phyloP scores from a whole-genome alignment of 2,113 vertebrate genomes.

The Delphinus delphis region DNA sequence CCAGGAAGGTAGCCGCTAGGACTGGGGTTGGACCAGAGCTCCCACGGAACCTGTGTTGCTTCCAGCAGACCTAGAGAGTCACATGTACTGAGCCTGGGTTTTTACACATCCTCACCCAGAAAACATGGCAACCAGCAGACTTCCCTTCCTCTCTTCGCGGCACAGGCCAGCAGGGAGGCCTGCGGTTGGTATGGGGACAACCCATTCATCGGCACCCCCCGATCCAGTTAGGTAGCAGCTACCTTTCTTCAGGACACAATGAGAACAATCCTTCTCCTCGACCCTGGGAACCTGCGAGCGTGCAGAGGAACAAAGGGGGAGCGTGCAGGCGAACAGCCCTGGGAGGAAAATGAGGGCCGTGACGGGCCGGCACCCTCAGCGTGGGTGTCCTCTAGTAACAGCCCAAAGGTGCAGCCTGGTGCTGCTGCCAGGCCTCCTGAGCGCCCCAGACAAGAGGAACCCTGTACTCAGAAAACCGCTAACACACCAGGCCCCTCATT shows the following conservation, averaged over 20 bases:
- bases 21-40: background rate
- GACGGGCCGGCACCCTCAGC: background rate
- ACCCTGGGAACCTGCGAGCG: background rate
- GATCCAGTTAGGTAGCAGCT: constrained; percentile 2
- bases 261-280: background rate
- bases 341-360: constrained; percentile 48
- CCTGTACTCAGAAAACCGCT: background rate
- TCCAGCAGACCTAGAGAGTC: background rate
- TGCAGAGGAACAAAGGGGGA: constrained; percentile 6
- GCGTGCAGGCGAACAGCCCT: background rate
- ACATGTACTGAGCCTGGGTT: background rate
- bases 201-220: background rate
- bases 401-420: background rate
- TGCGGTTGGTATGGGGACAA: background rate
- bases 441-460: background rate
- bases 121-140: background rate
- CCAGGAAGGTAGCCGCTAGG: background rate
- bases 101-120: background rate
- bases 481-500: constrained; percentile 50
- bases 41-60: background rate
- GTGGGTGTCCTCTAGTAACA: constrained; percentile 24
- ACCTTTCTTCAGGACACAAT: constrained; percentile 10
- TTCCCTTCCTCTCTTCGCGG: background rate
- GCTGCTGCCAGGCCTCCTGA: constrained; percentile 8
- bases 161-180: background rate